Percentiles rank a stretch among this genome's conserved stretches.
phyloP scores from a whole-genome alignment of 2,113 vertebrate species.

The Phaethon lepturus region DNA sequence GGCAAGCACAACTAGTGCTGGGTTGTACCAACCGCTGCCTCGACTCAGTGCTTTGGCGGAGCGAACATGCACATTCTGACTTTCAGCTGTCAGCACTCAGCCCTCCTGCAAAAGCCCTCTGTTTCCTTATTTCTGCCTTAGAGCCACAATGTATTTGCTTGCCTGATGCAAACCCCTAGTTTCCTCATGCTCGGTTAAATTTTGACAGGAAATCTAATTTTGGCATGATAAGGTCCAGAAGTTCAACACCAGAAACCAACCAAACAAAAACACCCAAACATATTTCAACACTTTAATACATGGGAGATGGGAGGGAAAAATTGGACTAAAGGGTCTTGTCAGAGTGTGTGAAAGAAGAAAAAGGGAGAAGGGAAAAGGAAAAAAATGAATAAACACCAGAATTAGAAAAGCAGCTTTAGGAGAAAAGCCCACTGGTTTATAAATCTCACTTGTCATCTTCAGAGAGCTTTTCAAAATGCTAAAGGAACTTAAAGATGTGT shows the following conservation, averaged over 20 bases:
- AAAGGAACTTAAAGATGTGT: neutral
- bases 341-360: neutral
- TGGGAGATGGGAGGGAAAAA: neutral
- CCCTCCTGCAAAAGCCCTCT: neutral
- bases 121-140: neutral
- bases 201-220: neutral
- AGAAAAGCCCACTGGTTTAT: neutral
- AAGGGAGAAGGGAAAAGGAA: neutral
- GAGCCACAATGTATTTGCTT: neutral
- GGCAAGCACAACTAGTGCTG: neutral
- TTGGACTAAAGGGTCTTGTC: neutral
- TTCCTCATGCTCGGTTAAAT: neutral
- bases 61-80: neutral
- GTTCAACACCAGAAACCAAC: neutral
- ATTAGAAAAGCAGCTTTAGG: neutral
- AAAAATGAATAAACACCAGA: neutral
- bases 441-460: neutral
- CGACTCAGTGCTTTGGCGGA: neutral
- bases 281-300: neutral
- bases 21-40: neutral
- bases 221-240: neutral
- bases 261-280: neutral
- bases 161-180: fast-evolving
- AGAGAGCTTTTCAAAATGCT: neutral
- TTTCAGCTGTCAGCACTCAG: neutral